Evolutionary conservation across 2,888 invertebrate species (phyloP), one percentile per base, ranked within the genome.

Genomic region (Hemithea aestivaria): DNA sequence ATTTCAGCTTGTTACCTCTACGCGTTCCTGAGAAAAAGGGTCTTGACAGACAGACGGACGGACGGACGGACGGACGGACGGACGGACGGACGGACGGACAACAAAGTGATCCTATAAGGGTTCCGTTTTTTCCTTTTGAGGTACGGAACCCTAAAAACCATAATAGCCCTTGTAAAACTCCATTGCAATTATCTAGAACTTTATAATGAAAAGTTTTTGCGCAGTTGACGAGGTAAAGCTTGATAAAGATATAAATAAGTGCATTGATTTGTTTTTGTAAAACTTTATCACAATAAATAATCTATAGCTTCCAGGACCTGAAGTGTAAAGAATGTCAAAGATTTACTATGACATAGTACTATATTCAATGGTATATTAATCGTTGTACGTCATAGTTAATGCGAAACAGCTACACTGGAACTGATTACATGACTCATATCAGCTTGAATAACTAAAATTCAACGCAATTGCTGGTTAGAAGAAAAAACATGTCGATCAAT

Each of bases 131-230:
- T n/a, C n/a, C n/a, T n/a, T n/a, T n/a, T n/a, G n/a, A n/a, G n/a
- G n/a, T n/a, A n/a, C n/a, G n/a, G n/a, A n/a, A 16, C 16, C 2
- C 16, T 16, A 16, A 16, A 16, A 16, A 40, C 32, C 38, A 34
- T 24, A 24, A 39, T 27, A 26, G 24, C 28, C 25, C 24, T 35
- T 27, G 38, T 35, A 39, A 40, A 37, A 10, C 43, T 45, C 40
- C 34, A 23, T 20, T 4, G 27, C 27, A 29, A 40, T 24, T 20
- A 35, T 26, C 31, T 29, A 45, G 31, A 25, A 32, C 27, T 46
- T 35, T 48, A 50, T 57, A 61, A 34, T 56, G 54, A 59, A 62
- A 60, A 57, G 38, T 45, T 58, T 58, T 54, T 64, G 59, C 66
- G 66, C 56, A 57, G 49, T 54, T 49, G 8, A 26, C 20, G 21